Base-by-base conservation (phyloP, 2,888 invertebrate species). In the Drosophila macrothrix region DNA sequence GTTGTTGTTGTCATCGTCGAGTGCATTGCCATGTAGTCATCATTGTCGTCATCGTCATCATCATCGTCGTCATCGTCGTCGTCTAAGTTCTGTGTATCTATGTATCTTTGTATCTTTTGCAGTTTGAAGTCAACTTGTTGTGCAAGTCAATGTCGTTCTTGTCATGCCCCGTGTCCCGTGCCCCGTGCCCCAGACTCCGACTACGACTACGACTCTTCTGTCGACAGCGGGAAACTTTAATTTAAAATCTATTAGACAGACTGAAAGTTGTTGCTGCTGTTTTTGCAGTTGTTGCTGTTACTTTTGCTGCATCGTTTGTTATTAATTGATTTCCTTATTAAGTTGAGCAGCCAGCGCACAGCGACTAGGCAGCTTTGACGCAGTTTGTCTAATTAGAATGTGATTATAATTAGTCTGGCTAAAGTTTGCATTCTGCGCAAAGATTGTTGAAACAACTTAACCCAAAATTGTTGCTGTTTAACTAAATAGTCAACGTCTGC, bases 321-420 rank as follows among this genome's bases (percentile, higher is more conserved):
- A 85, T 88, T 88, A 88, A 88, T 88, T 88, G 87, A 88, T 88
- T 88, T 88, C 87, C 87, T 88, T 88, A 88, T 88, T 88, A 87
- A 82, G 84, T 78, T 71, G 75, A 61, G 64, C 75, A 73, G 52
- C 43, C 43, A 60, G 61, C 31, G 70, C 67, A 67, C 65, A 67
- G 29, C 50, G 63, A 64, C 16, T 53, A 39, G n/a, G 68, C 84
- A 67, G 62, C 76, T 79, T 83, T 77, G 83, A 71, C 68, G 85
- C 76, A 84, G 77, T 80, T 82, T 88, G 76, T 75, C 83, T 84
- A 88, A 87, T 88, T 88, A 88, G 82, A 88, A 87, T 88, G 84
- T 78, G 77, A 88, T 88, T 88, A 86, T 79, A 88, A 88, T 88
- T 83, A 80, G 88, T 88, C 87, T 79, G 78, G 76, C 74, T 56